Conservation (phyloP, 2,113 vertebrate genomes). For the Rhodinocichla rosea region DNA sequence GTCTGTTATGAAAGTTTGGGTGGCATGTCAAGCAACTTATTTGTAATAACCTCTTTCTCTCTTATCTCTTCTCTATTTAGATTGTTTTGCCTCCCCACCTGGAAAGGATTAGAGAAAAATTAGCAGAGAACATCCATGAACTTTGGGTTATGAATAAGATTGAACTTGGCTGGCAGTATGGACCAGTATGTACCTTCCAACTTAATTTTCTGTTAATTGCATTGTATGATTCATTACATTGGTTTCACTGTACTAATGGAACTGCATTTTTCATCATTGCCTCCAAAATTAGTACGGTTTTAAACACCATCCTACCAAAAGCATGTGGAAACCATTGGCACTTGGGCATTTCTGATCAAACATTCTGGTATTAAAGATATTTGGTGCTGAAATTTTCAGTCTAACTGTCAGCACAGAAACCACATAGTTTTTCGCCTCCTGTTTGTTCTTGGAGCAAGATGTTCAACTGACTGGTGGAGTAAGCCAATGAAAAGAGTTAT, state of each 20-base stretch:
- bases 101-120: constrained; percentile 91
- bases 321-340: neutral
- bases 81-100: constrained; percentile 90
- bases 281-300: neutral
- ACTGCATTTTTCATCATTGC: neutral
- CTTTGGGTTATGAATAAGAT: constrained; percentile 99
- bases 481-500: neutral
- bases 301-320: neutral
- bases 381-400: neutral
- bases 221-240: neutral
- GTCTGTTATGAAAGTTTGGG: neutral
- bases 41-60: neutral
- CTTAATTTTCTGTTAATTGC: neutral
- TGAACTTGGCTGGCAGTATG: constrained; percentile 94
- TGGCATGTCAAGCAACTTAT: neutral
- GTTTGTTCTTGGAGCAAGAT: neutral
- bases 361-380: neutral
- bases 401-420: neutral
- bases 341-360: neutral
- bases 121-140: constrained; percentile 96
- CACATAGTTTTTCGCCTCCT: neutral
- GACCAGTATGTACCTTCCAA: constrained; percentile 77
- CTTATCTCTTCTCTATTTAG: constrained; percentile 62
- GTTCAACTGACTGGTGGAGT: neutral
- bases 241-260: neutral